Conservation (phyloP, 2,113 vertebrate species). For the Ptilonorhynchus violaceus region DNA sequence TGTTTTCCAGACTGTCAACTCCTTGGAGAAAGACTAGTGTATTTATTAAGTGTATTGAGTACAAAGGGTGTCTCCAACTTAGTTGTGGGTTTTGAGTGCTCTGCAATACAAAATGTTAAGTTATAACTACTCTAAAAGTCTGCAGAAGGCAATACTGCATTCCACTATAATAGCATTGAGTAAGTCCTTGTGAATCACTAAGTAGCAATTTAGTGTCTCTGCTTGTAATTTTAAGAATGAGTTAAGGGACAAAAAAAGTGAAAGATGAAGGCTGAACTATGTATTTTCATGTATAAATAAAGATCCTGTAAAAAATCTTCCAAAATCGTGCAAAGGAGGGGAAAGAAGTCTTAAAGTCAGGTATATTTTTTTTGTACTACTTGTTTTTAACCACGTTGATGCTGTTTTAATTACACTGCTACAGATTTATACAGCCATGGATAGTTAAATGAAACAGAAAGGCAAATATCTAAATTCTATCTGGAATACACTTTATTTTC, state of each 20-base stretch:
- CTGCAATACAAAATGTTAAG: background rate
- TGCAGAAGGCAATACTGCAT: background rate
- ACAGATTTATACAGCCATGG: background rate
- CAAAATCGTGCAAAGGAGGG: fast-evolving
- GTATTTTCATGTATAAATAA: background rate
- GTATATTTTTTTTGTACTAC: background rate
- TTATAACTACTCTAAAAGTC: background rate
- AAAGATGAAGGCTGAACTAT: background rate
- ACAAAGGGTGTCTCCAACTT: background rate
- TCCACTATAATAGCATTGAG: background rate
- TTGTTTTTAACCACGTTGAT: background rate
- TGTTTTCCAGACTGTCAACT: background rate
- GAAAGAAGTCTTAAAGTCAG: background rate
- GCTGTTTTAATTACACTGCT: background rate
- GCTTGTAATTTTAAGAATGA: background rate
- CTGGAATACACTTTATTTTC: background rate
- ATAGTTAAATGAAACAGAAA: background rate
- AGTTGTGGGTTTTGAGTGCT: background rate
- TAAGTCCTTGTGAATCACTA: background rate
- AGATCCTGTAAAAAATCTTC: background rate
- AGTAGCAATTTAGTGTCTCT: background rate
- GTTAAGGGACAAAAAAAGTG: background rate
- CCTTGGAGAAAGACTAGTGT: background rate
- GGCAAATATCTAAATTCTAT: background rate
- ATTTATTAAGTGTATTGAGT: background rate